A percentile compares a stretch with the other conserved stretches of the same genome.
These are phyloP conservation scores for Percopsis omiscomaycus DNA, from an alignment of 2,797 vertebrate species.

Conservation along the genomic window DNA sequence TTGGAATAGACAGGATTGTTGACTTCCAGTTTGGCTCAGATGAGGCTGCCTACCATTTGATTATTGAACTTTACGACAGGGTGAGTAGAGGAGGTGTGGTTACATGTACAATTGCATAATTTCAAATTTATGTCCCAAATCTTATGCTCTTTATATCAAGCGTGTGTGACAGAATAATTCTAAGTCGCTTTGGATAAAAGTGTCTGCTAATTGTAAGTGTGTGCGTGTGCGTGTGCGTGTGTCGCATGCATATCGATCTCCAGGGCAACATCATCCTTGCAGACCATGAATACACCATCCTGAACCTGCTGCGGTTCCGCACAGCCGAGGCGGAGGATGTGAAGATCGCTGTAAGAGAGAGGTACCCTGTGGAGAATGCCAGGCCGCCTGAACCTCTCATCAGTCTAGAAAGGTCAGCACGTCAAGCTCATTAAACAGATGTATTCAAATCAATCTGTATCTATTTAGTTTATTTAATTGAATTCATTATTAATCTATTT, in stretches of 20 bases:
- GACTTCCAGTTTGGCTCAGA: conserved; percentile 97
- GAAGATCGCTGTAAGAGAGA: conserved; percentile 91
- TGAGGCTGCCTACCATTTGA: conserved; percentile 93
- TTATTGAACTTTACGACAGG: conserved; percentile 95
- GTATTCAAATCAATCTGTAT: too few relatives aligned
- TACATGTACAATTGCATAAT: not conserved
- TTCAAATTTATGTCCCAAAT: not conserved
- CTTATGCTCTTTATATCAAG: not conserved
- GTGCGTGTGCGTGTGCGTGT: not conserved
- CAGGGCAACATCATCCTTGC: conserved; percentile 95
- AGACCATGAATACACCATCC: conserved; percentile 89
- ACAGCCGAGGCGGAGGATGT: conserved; percentile 90
- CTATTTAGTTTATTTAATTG: too few relatives aligned
- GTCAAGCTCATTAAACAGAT: not conserved
- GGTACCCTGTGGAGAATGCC: conserved; percentile 87
- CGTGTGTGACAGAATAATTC: too few relatives aligned
- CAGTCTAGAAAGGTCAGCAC: conserved; percentile 81
- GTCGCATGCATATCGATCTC: too few relatives aligned
- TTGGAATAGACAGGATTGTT: conserved; percentile 92
- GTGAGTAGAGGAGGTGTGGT: conserved; percentile 73
- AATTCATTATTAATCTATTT: too few relatives aligned
- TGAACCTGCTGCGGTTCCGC: conserved; percentile 94
- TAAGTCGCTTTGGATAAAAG: too few relatives aligned
- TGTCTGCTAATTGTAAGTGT: too few relatives aligned
- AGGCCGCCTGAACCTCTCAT: conserved; percentile 82